Evolutionary conservation across 2,888 invertebrate genomes (phyloP).

Genomic region (Limenitis camilla): DNA sequence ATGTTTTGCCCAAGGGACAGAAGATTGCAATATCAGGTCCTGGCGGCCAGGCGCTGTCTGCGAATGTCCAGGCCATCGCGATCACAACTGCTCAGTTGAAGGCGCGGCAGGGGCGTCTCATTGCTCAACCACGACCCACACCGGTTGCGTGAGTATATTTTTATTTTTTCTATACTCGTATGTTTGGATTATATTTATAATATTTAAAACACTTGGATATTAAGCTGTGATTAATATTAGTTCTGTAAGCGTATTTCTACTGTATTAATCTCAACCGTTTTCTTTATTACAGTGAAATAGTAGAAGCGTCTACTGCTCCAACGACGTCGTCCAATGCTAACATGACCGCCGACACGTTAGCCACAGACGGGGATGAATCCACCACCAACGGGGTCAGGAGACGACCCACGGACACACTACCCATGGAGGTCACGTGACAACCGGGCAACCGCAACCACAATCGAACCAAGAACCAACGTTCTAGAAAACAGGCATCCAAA

Average conservation of each 20-base stretch:
- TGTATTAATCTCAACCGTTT: background rate
- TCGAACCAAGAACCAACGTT: background rate
- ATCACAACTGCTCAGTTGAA: slow-evolving; percentile 50
- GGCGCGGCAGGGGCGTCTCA: slow-evolving; percentile 45
- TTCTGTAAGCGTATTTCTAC: background rate
- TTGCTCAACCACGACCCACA: slow-evolving; percentile 38
- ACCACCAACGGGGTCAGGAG: slow-evolving; percentile 40
- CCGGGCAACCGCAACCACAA: slow-evolving; percentile 19
- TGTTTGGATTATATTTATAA: too few species aligned
- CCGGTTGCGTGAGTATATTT: slow-evolving; percentile 40
- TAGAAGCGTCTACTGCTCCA: slow-evolving; percentile 38
- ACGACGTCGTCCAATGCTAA: slow-evolving; percentile 29
- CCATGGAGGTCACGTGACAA: slow-evolving; percentile 71
- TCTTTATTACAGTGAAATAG: slow-evolving; percentile 40
- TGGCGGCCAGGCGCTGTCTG: slow-evolving; percentile 40
- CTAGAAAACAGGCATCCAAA: background rate
- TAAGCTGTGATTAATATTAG: background rate
- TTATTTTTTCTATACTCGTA: background rate
- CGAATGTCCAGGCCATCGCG: slow-evolving; percentile 55
- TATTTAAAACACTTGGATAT: too few species aligned
- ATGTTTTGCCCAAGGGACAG: slow-evolving; percentile 45
- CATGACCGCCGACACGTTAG: slow-evolving; percentile 16
- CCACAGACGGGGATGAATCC: slow-evolving; percentile 28
- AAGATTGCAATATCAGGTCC: slow-evolving; percentile 49
- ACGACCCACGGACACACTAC: slow-evolving; percentile 46